Evolutionary conservation across 2,797 vertebrate genomes (phyloP).

Genomic region (Hoplostethus atlanticus): DNA sequence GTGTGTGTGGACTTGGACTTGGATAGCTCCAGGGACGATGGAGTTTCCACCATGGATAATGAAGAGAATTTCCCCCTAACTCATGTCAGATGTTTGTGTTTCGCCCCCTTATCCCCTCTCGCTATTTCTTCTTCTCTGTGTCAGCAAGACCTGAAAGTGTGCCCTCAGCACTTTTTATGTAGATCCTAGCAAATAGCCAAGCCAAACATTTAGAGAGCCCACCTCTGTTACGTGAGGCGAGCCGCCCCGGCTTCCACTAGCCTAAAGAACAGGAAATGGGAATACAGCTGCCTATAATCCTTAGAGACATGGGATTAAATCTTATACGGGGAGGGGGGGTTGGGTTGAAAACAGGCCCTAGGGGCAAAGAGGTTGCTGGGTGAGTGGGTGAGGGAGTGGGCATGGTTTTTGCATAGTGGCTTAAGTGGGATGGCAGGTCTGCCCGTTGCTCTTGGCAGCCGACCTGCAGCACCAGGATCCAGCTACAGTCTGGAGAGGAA

Average conservation of each 20-base stretch:
- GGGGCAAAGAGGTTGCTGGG: conserved; percentile 10
- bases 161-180: conserved; percentile 77
- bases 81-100: conserved; percentile 80
- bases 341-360: conserved; percentile 14
- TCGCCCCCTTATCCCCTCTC: conserved; percentile 51
- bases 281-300: conserved; percentile 51
- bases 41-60: conserved; percentile 72
- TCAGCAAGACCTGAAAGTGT: conserved; percentile 68
- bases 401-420: conserved; percentile 44
- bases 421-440: conserved; percentile 65
- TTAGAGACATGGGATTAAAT: conserved; percentile 52
- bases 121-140: conserved; percentile 67
- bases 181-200: conserved; percentile 70
- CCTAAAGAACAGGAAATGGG: conserved; percentile 66
- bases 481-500: conserved; percentile 59
- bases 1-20: conserved; percentile 13
- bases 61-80: conserved; percentile 74
- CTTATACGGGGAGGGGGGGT: conserved; percentile 12
- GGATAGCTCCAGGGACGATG: conserved; percentile 51
- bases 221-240: conserved; percentile 37
- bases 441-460: conserved; percentile 79
- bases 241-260: conserved; percentile 58
- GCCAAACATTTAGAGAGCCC: conserved; percentile 63
- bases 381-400: conserved; percentile 29
- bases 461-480: conserved; percentile 47